phyloP scores from a whole-genome alignment of 2,113 vertebrate species.

The Rhombomys opimus region DNA sequence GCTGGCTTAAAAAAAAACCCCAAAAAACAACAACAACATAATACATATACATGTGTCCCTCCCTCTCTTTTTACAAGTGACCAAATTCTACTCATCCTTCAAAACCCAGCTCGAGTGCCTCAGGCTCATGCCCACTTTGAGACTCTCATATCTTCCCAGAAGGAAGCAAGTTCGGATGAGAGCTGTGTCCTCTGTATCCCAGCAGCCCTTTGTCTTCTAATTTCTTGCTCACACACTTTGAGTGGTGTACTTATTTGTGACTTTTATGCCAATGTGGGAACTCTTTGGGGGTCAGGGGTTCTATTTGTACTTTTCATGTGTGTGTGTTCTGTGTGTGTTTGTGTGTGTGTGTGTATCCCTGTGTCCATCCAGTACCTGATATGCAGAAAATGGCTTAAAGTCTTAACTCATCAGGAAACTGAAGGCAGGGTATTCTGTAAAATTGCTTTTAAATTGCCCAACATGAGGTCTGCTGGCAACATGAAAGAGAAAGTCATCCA shows the following conservation, averaged over 20 bases:
- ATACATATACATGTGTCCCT: background rate
- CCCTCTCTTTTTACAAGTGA: constrained; percentile 30
- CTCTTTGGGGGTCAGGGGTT: background rate
- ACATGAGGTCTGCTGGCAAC: background rate
- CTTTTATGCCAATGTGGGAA: background rate
- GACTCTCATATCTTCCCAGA: background rate
- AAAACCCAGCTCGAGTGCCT: constrained; percentile 32
- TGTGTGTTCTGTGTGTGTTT: constrained; percentile 35
- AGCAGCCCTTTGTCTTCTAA: background rate
- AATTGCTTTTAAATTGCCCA: constrained; percentile 1
- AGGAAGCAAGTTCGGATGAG: background rate
- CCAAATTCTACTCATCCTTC: constrained; percentile 51
- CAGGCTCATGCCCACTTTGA: background rate
- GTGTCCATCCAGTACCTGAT: background rate
- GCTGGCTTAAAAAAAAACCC: background rate
- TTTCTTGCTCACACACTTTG: background rate
- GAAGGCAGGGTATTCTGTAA: constrained; percentile 1
- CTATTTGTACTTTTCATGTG: background rate
- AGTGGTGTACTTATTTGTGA: background rate
- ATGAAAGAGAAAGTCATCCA: background rate
- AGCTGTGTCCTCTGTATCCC: background rate
- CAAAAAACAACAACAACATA: background rate
- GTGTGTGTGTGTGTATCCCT: background rate
- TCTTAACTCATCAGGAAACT: background rate
- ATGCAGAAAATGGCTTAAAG: constrained; percentile 1